Percentiles rank a stretch among this genome's conserved stretches.
These are phyloP conservation scores for Aplodontia rufa DNA, from an alignment of 2,113 vertebrate species.

Conservation along the genomic window DNA sequence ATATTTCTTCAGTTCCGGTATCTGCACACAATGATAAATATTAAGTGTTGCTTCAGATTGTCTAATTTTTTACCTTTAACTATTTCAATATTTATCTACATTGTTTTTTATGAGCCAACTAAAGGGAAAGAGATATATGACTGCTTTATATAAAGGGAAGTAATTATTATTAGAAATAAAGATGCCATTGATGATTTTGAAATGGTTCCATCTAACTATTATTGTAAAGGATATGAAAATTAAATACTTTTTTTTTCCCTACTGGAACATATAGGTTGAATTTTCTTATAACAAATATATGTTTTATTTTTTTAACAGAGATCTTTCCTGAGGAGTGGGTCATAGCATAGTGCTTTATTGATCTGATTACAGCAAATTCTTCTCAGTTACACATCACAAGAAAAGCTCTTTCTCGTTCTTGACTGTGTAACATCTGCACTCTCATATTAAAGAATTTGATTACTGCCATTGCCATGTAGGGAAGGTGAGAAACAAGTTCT, in stretches of 20 bases:
- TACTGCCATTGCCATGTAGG: slow-evolving; percentile 25
- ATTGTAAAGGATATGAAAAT: slow-evolving; percentile 43
- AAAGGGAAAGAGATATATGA: background rate
- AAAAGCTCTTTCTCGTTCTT: slow-evolving; percentile 57
- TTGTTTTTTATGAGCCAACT: background rate
- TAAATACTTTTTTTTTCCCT: background rate
- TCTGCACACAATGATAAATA: background rate
- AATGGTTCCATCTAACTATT: slow-evolving; percentile 22
- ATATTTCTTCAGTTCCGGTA: slow-evolving; percentile 31
- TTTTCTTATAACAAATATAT: background rate
- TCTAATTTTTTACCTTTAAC: background rate
- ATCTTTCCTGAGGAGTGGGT: slow-evolving; percentile 23
- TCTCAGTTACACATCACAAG: slow-evolving; percentile 55
- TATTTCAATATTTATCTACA: slow-evolving; percentile 47
- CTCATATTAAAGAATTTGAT: slow-evolving; percentile 59
- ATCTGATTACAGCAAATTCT: slow-evolving; percentile 58
- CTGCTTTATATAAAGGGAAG: slow-evolving; percentile 23
- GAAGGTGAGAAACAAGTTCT: slow-evolving; percentile 8
- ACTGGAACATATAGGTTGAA: background rate
- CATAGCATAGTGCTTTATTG: slow-evolving; percentile 45
- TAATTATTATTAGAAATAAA: slow-evolving; percentile 10
- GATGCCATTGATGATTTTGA: slow-evolving; percentile 32
- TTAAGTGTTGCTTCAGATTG: slow-evolving; percentile 34
- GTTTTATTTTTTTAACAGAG: slow-evolving; percentile 25
- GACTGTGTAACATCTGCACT: slow-evolving; percentile 12